These are phyloP conservation scores for Imbricaverruca yamaguchii DNA, from an alignment of 2,888 invertebrate genomes.

Conservation along the genomic window DNA sequence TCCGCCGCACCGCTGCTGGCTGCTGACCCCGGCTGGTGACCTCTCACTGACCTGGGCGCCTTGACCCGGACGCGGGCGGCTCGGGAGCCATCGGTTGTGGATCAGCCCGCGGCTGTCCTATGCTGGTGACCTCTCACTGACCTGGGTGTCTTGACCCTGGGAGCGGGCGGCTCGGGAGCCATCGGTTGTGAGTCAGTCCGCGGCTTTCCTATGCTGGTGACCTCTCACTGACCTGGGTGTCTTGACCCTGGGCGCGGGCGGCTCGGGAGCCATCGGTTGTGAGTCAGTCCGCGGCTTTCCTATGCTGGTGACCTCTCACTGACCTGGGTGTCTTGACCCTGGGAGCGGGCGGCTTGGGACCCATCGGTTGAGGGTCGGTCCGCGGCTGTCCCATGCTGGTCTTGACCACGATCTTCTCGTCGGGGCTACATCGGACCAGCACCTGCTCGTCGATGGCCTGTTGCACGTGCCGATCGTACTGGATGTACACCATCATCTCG, in stretches of 20 bases:
- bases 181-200: too few relatives aligned
- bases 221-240: background rate
- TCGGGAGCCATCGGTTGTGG: background rate
- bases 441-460: constrained; percentile 64
- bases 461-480: constrained; percentile 64
- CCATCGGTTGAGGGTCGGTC: background rate
- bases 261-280: too few relatives aligned
- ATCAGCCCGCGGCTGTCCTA: constrained; percentile 24
- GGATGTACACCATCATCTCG: constrained; percentile 59
- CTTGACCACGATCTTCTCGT: constrained; percentile 27
- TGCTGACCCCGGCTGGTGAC: background rate
- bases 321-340: background rate
- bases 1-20: too few relatives aligned
- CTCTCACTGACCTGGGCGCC: background rate
- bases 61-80: background rate
- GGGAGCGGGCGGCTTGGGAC: background rate
- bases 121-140: constrained; percentile 23
- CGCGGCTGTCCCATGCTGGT: constrained; percentile 28
- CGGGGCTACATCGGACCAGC: constrained; percentile 53
- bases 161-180: background rate
- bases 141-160: background rate
- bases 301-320: too few relatives aligned
- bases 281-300: too few relatives aligned
- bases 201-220: too few relatives aligned
- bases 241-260: background rate